Percentiles rank a stretch among this genome's conserved stretches.
Conservation (phyloP, 1,140 invertebrate species). For the Helicorthomorpha holstii region DNA sequence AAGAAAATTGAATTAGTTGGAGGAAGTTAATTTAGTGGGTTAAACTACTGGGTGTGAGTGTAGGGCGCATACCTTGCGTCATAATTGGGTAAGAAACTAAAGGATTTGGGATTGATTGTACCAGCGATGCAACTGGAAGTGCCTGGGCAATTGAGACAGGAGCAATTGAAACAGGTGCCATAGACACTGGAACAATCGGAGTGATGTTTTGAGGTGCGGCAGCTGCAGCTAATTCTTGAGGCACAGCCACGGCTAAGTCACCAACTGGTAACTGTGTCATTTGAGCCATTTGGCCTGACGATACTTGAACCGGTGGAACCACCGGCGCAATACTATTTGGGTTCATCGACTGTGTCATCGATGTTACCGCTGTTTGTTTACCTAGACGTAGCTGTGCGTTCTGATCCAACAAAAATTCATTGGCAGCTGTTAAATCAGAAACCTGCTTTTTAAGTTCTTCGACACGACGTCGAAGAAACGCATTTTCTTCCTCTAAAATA, state of each 20-base stretch:
- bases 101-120: constrained; percentile 31
- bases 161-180: constrained; percentile 21
- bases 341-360: constrained; percentile 10
- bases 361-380: constrained; percentile 30
- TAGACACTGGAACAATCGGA: constrained; percentile 20
- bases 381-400: constrained; percentile 54
- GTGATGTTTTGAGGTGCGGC: constrained; percentile 1
- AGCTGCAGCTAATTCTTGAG: constrained; percentile 16
- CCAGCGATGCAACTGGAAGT: constrained; percentile 21
- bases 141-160: constrained; percentile 14
- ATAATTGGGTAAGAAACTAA: constrained; percentile 54
- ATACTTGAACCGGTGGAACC: constrained; percentile 7
- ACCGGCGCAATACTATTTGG: constrained; percentile 3
- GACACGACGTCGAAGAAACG: constrained; percentile 45
- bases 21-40: constrained; percentile 18
- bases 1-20: too few relatives aligned
- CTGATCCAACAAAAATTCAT: constrained; percentile 62
- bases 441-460: constrained; percentile 48
- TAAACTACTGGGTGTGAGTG: constrained; percentile 19
- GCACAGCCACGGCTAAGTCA: constrained; percentile 22
- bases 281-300: constrained; percentile 10
- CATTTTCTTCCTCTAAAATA: constrained; percentile 53
- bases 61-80: constrained; percentile 33
- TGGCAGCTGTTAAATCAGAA: constrained; percentile 52
- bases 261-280: constrained; percentile 23